phyloP scores from a whole-genome alignment of 2,113 vertebrate species.

The Alethe castanea region DNA sequence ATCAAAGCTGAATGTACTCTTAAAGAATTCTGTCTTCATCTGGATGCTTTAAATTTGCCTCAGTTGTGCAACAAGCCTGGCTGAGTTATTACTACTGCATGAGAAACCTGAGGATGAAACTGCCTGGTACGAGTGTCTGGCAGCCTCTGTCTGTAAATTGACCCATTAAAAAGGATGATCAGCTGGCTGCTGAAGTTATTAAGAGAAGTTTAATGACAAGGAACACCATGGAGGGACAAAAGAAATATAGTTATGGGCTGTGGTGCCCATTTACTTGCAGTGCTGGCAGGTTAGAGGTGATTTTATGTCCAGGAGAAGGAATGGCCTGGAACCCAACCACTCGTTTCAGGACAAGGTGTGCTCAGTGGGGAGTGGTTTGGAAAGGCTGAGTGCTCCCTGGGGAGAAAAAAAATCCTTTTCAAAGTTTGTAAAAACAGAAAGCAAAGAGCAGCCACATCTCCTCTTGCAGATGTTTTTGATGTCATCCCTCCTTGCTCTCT shows the following conservation, averaged over 20 bases:
- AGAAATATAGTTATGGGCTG: not conserved
- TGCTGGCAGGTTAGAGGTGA: not conserved
- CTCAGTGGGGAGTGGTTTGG: not conserved
- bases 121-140: not conserved
- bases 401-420: not conserved
- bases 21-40: not conserved
- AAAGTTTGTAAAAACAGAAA: not conserved
- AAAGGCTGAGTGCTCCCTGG: not conserved
- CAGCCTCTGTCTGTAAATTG: not conserved
- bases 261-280: not conserved
- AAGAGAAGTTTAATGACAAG: not conserved
- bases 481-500: not conserved
- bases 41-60: not conserved
- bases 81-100: not conserved
- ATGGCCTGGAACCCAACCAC: not conserved
- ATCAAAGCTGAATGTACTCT: not conserved
- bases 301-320: not conserved
- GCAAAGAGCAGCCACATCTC: not conserved
- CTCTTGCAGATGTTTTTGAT: not conserved
- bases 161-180: not conserved
- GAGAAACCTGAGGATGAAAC: not conserved
- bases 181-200: not conserved
- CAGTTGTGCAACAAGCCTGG: not conserved
- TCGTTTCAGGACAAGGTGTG: not conserved
- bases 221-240: not conserved